phyloP scores from a whole-genome alignment of 2,113 vertebrate genomes.

The Paramormyrops kingsleyae region DNA sequence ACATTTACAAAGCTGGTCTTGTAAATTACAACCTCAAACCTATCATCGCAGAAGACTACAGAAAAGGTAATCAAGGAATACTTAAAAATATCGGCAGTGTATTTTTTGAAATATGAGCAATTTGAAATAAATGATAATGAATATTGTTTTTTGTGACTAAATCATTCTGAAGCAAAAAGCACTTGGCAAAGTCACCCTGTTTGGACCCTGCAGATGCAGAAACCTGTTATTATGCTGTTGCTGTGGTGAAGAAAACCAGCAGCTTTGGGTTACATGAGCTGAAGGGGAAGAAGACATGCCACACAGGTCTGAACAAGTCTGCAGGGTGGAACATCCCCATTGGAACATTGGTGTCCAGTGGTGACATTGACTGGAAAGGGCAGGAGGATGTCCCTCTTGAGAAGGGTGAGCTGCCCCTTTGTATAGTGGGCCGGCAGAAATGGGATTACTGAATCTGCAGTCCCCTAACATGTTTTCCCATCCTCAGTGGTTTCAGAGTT shows the following conservation, averaged over 20 bases:
- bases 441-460: background rate
- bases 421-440: background rate
- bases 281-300: slow-evolving; percentile 74
- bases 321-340: slow-evolving; percentile 79
- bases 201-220: too few species aligned
- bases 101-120: background rate
- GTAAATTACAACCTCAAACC: slow-evolving; percentile 70
- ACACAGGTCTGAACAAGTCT: slow-evolving; percentile 69
- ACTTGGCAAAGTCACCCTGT: too few species aligned
- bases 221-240: too few species aligned
- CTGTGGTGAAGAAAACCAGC: slow-evolving; percentile 37
- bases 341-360: slow-evolving; percentile 42
- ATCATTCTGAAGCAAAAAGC: too few species aligned
- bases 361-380: slow-evolving; percentile 54
- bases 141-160: too few species aligned
- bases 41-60: slow-evolving; percentile 70
- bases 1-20: slow-evolving; percentile 70
- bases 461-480: background rate
- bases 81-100: background rate
- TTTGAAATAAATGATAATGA: too few species aligned
- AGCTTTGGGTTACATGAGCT: slow-evolving; percentile 51
- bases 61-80: slow-evolving; percentile 6
- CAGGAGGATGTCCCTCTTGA: slow-evolving; percentile 52
- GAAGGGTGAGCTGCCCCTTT: slow-evolving; percentile 55
- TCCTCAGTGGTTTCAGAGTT: background rate